Percentiles rank a stretch among this genome's conserved stretches.
Evolutionary conservation across 2,113 vertebrate species (phyloP).

Genomic region (Rissa tridactyla): DNA sequence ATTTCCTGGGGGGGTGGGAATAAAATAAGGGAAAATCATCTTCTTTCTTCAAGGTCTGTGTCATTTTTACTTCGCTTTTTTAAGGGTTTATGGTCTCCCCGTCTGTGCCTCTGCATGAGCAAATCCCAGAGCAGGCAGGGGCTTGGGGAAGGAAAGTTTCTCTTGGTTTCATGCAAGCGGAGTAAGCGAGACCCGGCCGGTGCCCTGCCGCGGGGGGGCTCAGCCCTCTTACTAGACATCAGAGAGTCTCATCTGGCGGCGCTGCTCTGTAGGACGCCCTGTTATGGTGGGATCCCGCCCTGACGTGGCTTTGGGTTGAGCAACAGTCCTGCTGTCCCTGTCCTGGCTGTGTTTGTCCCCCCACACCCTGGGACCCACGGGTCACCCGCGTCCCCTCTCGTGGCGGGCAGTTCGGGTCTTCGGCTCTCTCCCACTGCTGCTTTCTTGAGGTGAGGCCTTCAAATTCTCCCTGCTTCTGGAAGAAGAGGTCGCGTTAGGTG

Average conservation of each 20-base stretch:
- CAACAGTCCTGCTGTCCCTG: not conserved
- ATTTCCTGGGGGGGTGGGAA: too few relatives aligned
- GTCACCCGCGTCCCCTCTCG: not conserved
- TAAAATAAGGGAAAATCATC: not conserved
- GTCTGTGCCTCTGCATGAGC: not conserved
- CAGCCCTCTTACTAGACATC: not conserved
- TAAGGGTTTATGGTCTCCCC: not conserved
- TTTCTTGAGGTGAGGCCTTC: not conserved
- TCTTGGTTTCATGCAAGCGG: not conserved
- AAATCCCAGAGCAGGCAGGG: not conserved
- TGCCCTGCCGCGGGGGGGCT: not conserved
- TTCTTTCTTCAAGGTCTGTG: not conserved
- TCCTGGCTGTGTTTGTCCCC: rapidly evolving
- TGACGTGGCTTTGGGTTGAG: not conserved
- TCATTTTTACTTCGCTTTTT: not conserved
- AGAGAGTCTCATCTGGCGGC: not conserved
- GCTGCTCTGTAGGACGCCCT: not conserved
- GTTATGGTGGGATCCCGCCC: not conserved
- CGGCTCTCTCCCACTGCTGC: not conserved
- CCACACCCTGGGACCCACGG: rapidly evolving
- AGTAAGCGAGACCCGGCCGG: not conserved
- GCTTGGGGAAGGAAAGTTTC: not conserved
- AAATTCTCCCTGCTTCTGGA: not conserved
- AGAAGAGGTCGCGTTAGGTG: not conserved
- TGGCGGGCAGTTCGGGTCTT: rapidly evolving